Conservation (phyloP, 1,140 invertebrate genomes). For the Drosophila elegans region DNA sequence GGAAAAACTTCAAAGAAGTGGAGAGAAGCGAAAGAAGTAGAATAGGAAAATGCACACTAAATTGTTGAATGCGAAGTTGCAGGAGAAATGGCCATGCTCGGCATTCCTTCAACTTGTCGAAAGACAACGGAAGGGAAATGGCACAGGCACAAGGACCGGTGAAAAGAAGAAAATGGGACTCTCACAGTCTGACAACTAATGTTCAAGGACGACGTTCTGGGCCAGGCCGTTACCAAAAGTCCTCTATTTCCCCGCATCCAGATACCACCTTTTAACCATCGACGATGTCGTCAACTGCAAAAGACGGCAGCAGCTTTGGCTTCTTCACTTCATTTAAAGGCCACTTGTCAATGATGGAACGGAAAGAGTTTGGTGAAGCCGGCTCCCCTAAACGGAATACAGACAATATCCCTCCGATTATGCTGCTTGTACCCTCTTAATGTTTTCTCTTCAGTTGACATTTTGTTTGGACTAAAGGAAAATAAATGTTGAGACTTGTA, state of each 20-base stretch:
- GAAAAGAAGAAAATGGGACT: conserved; percentile 21
- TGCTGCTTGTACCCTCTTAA: conserved; percentile 11
- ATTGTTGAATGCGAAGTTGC: conserved; percentile 63
- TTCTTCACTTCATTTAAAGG: conserved; percentile 74
- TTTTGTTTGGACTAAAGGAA: not conserved
- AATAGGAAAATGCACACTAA: conserved; percentile 59
- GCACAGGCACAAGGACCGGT: conserved; percentile 11
- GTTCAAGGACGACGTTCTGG: conserved; percentile 60
- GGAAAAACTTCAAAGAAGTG: conserved; percentile 42
- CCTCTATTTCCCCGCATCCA: not conserved
- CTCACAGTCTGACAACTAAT: conserved; percentile 54
- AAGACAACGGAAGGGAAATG: conserved; percentile 17
- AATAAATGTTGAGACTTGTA: no score
- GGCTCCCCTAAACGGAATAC: conserved; percentile 13
- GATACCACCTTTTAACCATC: no score
- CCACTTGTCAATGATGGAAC: conserved; percentile 70
- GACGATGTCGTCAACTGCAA: conserved; percentile 21
- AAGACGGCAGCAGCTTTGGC: conserved; percentile 31
- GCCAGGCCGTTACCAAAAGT: conserved; percentile 16
- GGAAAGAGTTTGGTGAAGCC: conserved; percentile 18
- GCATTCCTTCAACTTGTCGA: conserved; percentile 27
- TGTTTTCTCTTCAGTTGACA: conserved; percentile 8
- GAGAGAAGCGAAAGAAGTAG: conserved; percentile 22
- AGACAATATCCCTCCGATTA: conserved; percentile 17
- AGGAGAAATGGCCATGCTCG: conserved; percentile 43